Conservation (phyloP, 64 coral and sea anemone species). For the Porites australiensis region DNA sequence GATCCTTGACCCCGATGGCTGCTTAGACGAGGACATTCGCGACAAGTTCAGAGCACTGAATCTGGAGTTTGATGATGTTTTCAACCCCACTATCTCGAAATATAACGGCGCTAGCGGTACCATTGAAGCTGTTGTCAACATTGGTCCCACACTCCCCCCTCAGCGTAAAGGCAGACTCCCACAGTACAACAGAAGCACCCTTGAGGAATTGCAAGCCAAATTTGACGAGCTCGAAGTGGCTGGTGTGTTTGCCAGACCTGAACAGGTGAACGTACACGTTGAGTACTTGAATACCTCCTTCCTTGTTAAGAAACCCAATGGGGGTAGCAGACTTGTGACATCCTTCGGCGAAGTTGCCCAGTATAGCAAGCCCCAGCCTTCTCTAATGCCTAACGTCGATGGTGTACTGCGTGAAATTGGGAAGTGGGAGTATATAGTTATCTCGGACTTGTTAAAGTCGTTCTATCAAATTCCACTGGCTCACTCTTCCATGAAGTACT, state of each 20-base stretch:
- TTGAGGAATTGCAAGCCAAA: slow-evolving; percentile 42
- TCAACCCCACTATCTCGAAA: too few relatives aligned
- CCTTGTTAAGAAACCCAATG: slow-evolving; percentile 30
- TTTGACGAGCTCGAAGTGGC: slow-evolving; percentile 44
- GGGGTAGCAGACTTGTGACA: slow-evolving; percentile 32
- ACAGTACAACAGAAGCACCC: slow-evolving; percentile 31
- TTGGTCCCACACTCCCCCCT: slow-evolving; percentile 46
- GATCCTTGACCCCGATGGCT: too few relatives aligned
- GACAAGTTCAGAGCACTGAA: too few relatives aligned
- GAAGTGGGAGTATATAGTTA: too few relatives aligned
- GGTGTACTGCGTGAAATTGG: too few relatives aligned
- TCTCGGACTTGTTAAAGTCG: too few relatives aligned
- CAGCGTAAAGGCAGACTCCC: slow-evolving; percentile 49
- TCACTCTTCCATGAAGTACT: too few relatives aligned
- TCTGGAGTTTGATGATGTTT: too few relatives aligned
- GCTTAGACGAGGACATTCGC: too few relatives aligned
- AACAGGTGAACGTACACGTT: slow-evolving; percentile 57
- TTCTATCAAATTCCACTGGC: too few relatives aligned
- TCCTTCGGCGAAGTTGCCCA: slow-evolving; percentile 59
- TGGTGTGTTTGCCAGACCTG: slow-evolving; percentile 34
- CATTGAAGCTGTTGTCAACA: slow-evolving; percentile 38
- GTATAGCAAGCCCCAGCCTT: slow-evolving; percentile 60
- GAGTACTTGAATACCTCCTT: too few relatives aligned
- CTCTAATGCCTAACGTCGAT: neutral
- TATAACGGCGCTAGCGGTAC: too few relatives aligned